Evolutionary conservation across 2,113 vertebrate species (phyloP), one percentile per base, ranked within the genome.

Genomic region (Engraulis encrasicolus): DNA sequence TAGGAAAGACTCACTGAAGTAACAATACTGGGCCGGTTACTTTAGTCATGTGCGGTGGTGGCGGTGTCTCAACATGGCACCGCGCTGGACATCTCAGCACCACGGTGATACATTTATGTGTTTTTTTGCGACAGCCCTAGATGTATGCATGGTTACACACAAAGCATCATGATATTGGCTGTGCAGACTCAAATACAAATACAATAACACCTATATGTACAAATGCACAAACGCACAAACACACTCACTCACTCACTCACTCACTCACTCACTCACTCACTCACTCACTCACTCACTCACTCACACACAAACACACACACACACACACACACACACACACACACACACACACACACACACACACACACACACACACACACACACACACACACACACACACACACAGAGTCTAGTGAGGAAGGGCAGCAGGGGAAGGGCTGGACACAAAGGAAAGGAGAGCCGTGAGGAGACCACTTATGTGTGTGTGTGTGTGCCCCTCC

Each of bases 351-450:
- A 18, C 80, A 31, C 31, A 34, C n/a, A 0, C 48, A 81, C 23
- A 45, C 71, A 86, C 49, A 87, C n/a, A 80, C 12, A 74, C 58
- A 79, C 9, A 81, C 49, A 81, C 78, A 77, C 18, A 50, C n/a
- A 23, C 81, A 85, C 50, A 40, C 4, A 17, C 34, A 36, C 82
- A 85, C 84, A 80, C 80, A 85, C 79, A 86, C 78, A 86, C 52
- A 82, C 87, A 87, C 85, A 87, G 79, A 81, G 66, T 79, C 79
- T 7, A 58, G 86, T 45, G 37, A 34, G 19, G 80, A 31, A 78
- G 80, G 82, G 61, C 82, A 58, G 81, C 50, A 83, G 81, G 85
- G 83, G 86, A 81, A 78, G 86, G 79, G 81, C 83, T 86, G 87
- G 83, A 86, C 9, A 81, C 81, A 81, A 77, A 86, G 80, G 84